phyloP scores from a whole-genome alignment of 2,888 invertebrate genomes.

The Cerceris rybyensis region DNA sequence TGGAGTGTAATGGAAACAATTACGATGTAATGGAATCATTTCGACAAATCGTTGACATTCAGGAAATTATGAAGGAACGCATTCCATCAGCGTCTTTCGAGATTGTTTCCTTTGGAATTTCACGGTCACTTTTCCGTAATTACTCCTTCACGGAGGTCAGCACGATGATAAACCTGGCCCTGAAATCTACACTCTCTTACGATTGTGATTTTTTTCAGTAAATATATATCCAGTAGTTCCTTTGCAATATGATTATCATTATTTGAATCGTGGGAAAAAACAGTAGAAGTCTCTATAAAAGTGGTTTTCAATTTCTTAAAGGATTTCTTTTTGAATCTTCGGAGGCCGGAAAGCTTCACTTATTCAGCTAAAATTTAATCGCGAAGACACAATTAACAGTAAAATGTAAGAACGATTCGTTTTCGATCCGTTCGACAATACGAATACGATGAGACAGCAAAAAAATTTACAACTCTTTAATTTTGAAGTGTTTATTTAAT shows the following conservation, averaged over 20 bases:
- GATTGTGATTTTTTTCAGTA: background rate
- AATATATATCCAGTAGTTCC: background rate
- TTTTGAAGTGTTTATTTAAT: no score
- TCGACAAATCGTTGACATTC: background rate
- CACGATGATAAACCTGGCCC: background rate
- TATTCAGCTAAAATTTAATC: no score
- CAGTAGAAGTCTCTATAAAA: background rate
- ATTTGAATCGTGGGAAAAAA: background rate
- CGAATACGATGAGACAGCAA: no score
- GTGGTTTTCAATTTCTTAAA: no score
- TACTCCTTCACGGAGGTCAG: background rate
- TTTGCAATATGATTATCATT: slow-evolving; percentile 9
- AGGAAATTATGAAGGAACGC: background rate
- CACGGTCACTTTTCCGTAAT: slow-evolving; percentile 12
- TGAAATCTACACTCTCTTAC: background rate
- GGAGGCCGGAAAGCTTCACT: background rate
- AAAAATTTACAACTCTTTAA: no score
- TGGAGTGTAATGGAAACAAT: background rate
- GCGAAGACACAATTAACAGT: no score
- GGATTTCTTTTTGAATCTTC: no score
- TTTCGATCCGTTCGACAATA: no score
- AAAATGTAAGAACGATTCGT: no score
- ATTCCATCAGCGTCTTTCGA: background rate
- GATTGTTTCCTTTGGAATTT: slow-evolving; percentile 4
- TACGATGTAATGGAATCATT: background rate